Evolutionary conservation across 1,140 invertebrate species (phyloP).

Genomic region (Drosophila burlai): DNA sequence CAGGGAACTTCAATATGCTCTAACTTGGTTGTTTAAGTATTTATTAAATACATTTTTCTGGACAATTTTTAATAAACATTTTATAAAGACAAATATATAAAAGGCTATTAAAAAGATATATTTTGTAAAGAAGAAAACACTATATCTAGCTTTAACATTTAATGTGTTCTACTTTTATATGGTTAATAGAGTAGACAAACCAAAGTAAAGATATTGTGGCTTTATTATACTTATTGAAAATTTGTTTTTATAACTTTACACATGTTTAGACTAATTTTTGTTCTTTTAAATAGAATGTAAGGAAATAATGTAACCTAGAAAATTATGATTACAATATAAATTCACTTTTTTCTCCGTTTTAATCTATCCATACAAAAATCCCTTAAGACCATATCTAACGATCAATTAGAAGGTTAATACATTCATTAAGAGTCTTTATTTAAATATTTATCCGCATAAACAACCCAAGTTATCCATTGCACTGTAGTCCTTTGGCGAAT

Average conservation of each 20-base stretch:
- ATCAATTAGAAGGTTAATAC: background rate
- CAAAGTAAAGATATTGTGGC: background rate
- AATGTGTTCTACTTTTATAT: background rate
- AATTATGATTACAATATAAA: too few species aligned
- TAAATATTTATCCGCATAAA: constrained; percentile 9
- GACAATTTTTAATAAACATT: background rate
- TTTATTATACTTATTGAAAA: too few species aligned
- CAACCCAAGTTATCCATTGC: background rate
- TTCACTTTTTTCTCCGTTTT: too few species aligned
- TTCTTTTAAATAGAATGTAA: background rate
- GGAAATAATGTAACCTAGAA: background rate
- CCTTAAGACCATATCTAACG: background rate
- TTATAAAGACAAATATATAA: background rate
- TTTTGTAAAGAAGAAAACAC: too few species aligned
- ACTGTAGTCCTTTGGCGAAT: constrained; percentile 10
- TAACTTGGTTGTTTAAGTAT: background rate
- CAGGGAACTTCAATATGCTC: background rate
- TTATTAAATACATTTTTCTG: background rate
- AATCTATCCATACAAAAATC: background rate
- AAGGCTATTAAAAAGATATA: too few species aligned
- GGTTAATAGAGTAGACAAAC: background rate
- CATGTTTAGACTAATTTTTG: background rate
- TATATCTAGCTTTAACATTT: too few species aligned
- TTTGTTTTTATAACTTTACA: too few species aligned
- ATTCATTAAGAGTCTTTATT: background rate